Base-by-base conservation (phyloP, 2,888 invertebrate species). In the Stegophylla sp. region DNA sequence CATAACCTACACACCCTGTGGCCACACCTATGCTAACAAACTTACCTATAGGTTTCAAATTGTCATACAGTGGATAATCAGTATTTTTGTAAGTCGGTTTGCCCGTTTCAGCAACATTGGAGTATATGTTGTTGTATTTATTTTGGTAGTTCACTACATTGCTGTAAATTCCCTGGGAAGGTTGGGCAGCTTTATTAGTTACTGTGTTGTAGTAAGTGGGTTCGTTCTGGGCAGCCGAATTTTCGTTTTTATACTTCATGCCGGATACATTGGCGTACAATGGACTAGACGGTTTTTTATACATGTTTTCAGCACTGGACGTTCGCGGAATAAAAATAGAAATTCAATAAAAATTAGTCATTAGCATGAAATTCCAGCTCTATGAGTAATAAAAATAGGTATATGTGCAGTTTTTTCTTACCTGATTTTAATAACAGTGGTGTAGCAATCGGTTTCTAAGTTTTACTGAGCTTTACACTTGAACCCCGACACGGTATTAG, bases 241-340 rank as follows among this genome's bases (percentile, higher is more conserved):
- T 20, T 51, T 69, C 17, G 13, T 26, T 48, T 9, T 61, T 59
- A n/a, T 63, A 63, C 20, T 79, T 71, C 9, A 13, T 12, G 13
- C n/a, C 51, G 7, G 71, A 51, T 13, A 79, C 79, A 23, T 79
- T 79, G 34, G 79, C 79, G 10, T 79, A 79, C 51, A 79, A 51
- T 17, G 79, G 79, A 61, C 61, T 79, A 1, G 79, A 61, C 34
- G 79, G 23, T 61, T 79, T 79, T 41, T 79, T 71, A n/a, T 79
- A 63, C 79, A 79, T 79, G 17, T 23, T 79, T 48, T 34, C 13
- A 7, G 12, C 28, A 9, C 20, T 34, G 0, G 7, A 64, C 12
- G 2, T 13, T n/a, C n/a, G 7, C 43, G 9, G 7, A 45, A n/a
- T 9, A 61, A 28, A n/a, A 45, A 5, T 23, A 23, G 3, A 26